These are phyloP conservation scores for Ectemnius cavifrons DNA, from an alignment of 2,888 invertebrate genomes.

Conservation along the genomic window DNA sequence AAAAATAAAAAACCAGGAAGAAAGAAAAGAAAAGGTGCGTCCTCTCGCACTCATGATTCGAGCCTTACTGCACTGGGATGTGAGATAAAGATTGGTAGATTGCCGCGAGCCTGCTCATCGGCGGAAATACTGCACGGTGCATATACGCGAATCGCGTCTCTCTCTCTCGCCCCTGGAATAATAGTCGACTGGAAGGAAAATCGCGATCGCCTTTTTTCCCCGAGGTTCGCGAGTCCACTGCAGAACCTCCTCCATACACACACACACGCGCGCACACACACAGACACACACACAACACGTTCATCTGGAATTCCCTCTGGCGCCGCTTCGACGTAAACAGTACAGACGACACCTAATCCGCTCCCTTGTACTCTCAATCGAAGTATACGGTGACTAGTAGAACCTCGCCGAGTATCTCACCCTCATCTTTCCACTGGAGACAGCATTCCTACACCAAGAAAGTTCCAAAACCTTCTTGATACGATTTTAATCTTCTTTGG, in stretches of 20 bases:
- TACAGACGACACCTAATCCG: not conserved
- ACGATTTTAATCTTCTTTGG: not conserved
- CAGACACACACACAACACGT: too few relatives aligned
- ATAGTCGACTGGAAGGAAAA: constrained; percentile 8
- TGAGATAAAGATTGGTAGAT: constrained; percentile 57
- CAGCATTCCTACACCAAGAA: not conserved
- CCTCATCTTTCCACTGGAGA: constrained; percentile 24
- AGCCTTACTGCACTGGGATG: constrained; percentile 39
- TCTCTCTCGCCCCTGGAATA: constrained; percentile 15
- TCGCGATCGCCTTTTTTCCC: constrained; percentile 15
- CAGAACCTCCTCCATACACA: not conserved
- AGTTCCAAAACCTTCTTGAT: not conserved
- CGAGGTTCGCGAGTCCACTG: constrained; percentile 7
- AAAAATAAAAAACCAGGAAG: too few relatives aligned
- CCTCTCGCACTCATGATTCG: constrained; percentile 16
- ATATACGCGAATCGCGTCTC: not conserved
- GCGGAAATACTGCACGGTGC: constrained; percentile 76
- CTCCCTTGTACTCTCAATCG: constrained; percentile 1
- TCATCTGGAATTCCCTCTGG: not conserved
- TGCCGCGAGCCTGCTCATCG: constrained; percentile 76
- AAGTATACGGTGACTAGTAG: constrained; percentile 65
- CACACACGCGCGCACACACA: too few relatives aligned
- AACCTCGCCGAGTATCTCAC: constrained; percentile 59
- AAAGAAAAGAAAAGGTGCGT: not conserved
- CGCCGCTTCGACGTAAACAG: not conserved